Evolutionary conservation across 2,888 invertebrate species (phyloP).

Genomic region (Drosophila subsilvestris): DNA sequence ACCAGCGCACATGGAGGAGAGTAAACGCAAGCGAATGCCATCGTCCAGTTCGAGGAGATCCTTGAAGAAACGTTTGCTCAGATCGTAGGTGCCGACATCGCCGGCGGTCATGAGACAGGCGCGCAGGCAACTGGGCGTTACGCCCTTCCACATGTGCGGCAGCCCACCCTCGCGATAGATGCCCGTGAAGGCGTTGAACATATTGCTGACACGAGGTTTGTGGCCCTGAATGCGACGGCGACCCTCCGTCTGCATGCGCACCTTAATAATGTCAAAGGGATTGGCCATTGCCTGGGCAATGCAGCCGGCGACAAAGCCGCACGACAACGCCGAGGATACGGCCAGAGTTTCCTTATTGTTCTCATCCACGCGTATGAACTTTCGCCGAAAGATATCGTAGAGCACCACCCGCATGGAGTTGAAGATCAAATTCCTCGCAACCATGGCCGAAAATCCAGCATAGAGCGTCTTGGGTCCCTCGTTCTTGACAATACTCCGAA

Average conservation of each 20-base stretch:
- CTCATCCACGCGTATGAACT: constrained; percentile 20
- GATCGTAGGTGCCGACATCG: constrained; percentile 59
- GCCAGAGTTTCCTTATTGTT: constrained; percentile 16
- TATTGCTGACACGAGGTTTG: constrained; percentile 25
- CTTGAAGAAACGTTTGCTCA: constrained; percentile 55
- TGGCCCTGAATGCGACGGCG: constrained; percentile 32
- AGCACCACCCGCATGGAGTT: constrained; percentile 58
- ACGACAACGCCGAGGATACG: constrained; percentile 40
- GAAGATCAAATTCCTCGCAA: constrained; percentile 56
- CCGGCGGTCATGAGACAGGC: constrained; percentile 61
- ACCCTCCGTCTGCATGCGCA: constrained; percentile 59
- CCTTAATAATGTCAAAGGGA: constrained; percentile 60
- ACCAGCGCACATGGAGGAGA: constrained; percentile 55
- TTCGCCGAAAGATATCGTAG: constrained; percentile 56
- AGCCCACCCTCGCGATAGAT: constrained; percentile 37
- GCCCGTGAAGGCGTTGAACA: constrained; percentile 7
- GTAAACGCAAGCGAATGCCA: constrained; percentile 39
- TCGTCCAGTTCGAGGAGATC: constrained; percentile 35
- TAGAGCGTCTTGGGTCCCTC: constrained; percentile 47
- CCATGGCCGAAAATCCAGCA: constrained; percentile 58
- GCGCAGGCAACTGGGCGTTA: constrained; percentile 53
- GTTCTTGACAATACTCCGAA: constrained; percentile 19
- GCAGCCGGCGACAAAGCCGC: constrained; percentile 51
- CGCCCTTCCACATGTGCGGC: constrained; percentile 47
- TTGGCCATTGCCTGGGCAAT: constrained; percentile 56